phyloP scores from a whole-genome alignment of 2,797 vertebrate species.

The Muraenolepis orangiensis region DNA sequence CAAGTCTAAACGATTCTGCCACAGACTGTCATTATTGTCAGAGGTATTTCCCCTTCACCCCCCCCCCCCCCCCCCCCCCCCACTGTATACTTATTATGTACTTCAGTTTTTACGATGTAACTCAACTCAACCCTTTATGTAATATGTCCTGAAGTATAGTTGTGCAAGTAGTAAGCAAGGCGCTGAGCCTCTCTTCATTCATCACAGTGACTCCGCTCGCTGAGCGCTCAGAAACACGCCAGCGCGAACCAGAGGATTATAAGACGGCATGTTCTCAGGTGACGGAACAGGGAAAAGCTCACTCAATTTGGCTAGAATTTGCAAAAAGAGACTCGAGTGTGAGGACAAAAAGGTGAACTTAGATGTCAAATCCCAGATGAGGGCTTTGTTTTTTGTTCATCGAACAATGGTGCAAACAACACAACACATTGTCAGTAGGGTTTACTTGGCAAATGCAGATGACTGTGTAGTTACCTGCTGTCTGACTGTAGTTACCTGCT shows the following conservation, averaged over 20 bases:
- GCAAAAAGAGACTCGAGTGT: slow-evolving; percentile 34
- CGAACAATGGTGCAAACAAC: neutral
- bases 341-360: slow-evolving; percentile 40
- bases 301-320: slow-evolving; percentile 47
- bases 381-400: neutral
- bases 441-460: neutral
- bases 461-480: too few relatives aligned
- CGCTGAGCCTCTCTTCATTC: neutral
- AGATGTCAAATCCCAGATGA: neutral
- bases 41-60: slow-evolving; percentile 18
- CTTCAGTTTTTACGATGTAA: slow-evolving; percentile 17
- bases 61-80: slow-evolving; percentile 1
- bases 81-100: slow-evolving; percentile 30
- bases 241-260: slow-evolving; percentile 39
- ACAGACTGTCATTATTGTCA: slow-evolving; percentile 34
- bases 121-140: neutral
- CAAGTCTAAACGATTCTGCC: slow-evolving; percentile 38
- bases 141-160: too few relatives aligned
- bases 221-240: slow-evolving; percentile 24
- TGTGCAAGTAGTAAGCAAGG: too few relatives aligned
- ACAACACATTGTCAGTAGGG: neutral
- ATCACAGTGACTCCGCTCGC: slow-evolving; percentile 9
- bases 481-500: too few relatives aligned
- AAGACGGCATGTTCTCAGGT: slow-evolving; percentile 36
- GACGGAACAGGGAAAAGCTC: slow-evolving; percentile 51